phyloP scores from a whole-genome alignment of 2,888 invertebrate genomes.

The Epiblema foenella region DNA sequence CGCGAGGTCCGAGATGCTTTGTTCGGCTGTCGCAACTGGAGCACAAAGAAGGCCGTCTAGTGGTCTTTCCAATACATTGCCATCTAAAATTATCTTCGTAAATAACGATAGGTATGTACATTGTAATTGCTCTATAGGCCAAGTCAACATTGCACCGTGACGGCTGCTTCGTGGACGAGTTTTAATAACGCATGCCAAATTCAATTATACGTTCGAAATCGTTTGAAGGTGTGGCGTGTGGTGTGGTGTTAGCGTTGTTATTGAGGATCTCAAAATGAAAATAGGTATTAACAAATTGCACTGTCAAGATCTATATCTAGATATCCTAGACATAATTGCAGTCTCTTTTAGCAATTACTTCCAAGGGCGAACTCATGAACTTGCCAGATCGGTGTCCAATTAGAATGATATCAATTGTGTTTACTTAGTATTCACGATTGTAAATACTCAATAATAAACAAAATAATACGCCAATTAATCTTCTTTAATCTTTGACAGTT shows the following conservation, averaged over 20 bases:
- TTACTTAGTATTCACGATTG: background rate
- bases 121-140: conserved; percentile 51
- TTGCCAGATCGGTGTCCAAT: conserved; percentile 1
- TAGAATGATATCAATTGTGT: background rate
- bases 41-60: conserved; percentile 69
- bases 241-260: conserved; percentile 23
- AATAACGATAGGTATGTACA: conserved; percentile 54
- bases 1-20: conserved; percentile 60
- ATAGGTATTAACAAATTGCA: conserved; percentile 14
- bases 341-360: conserved; percentile 17
- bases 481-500: conserved; percentile 30
- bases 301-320: conserved; percentile 21
- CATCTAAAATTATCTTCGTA: conserved; percentile 54
- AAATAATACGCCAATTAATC: conserved; percentile 17
- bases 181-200: conserved; percentile 43
- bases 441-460: conserved; percentile 9
- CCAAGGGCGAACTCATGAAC: conserved; percentile 26
- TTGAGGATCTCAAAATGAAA: conserved; percentile 30
- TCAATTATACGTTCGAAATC: conserved; percentile 36
- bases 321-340: conserved; percentile 29
- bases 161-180: conserved; percentile 36
- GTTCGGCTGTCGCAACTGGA: conserved; percentile 57
- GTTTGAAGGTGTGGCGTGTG: conserved; percentile 29
- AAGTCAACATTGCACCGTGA: conserved; percentile 41
- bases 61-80: conserved; percentile 64